phyloP scores from a whole-genome alignment of 2,888 invertebrate species.

The Heliconius erato region DNA sequence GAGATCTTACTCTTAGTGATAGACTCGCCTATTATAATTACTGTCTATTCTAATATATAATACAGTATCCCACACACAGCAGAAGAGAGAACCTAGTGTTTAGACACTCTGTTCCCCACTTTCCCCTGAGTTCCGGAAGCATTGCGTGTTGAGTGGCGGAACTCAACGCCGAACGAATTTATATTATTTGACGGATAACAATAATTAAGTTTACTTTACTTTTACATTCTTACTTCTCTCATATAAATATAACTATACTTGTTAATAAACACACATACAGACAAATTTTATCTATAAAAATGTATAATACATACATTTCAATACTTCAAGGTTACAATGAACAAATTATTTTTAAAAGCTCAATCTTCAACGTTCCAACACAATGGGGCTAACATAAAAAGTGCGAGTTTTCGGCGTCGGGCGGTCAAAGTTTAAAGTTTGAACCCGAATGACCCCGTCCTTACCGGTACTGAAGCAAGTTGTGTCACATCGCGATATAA shows the following conservation, averaged over 20 bases:
- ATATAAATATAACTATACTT: neutral
- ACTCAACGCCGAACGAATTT: too few relatives aligned
- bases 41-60: too few relatives aligned
- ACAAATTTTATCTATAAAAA: neutral
- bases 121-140: too few relatives aligned
- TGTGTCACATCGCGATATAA: conserved; percentile 45
- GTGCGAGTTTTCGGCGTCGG: conserved; percentile 59
- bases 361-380: conserved; percentile 38
- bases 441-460: conserved; percentile 75
- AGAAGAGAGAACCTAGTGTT: too few relatives aligned
- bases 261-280: neutral
- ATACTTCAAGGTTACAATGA: conserved; percentile 22
- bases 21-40: too few relatives aligned
- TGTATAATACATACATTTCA: neutral
- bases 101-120: too few relatives aligned
- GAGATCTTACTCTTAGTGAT: too few relatives aligned
- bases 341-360: conserved; percentile 28
- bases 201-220: too few relatives aligned
- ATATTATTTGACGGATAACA: too few relatives aligned
- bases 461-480: conserved; percentile 48
- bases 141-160: too few relatives aligned
- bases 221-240: too few relatives aligned
- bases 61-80: too few relatives aligned
- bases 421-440: conserved; percentile 78
- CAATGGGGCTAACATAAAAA: conserved; percentile 49